These are phyloP conservation scores for Elanoides forficatus DNA, from an alignment of 2,113 vertebrate species.

Conservation along the genomic window DNA sequence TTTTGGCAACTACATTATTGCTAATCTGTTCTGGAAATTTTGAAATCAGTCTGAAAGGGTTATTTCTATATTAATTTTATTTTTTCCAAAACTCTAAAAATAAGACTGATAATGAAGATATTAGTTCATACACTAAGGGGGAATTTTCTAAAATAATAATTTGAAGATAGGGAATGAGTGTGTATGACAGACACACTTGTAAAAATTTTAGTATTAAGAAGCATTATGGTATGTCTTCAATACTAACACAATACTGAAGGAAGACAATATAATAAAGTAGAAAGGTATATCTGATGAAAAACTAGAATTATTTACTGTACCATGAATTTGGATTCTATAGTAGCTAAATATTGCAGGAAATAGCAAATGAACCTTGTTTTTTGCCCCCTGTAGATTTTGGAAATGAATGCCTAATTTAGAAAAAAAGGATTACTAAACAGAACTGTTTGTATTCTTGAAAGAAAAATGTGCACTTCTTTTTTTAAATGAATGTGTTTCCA, in stretches of 20 bases:
- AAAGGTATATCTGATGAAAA: neutral
- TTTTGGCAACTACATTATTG: neutral
- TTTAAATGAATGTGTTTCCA: neutral
- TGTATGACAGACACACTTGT: neutral
- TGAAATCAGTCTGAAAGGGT: neutral
- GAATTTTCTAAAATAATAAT: neutral
- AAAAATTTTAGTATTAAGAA: neutral
- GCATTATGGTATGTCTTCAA: rapidly evolving
- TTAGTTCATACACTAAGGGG: neutral
- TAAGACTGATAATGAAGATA: neutral
- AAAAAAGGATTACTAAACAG: neutral
- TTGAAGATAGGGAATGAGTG: neutral
- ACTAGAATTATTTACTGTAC: neutral
- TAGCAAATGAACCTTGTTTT: neutral
- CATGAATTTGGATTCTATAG: neutral
- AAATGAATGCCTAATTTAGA: neutral
- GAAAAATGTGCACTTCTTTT: neutral
- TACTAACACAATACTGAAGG: neutral
- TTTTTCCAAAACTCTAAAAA: neutral
- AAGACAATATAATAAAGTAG: neutral
- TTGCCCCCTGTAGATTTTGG: neutral
- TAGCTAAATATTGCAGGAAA: neutral
- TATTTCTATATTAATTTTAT: neutral
- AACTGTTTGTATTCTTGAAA: neutral
- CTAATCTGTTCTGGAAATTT: neutral